These are phyloP conservation scores for Rhinoraja longicauda DNA, from an alignment of 2,797 vertebrate genomes.

Conservation along the genomic window DNA sequence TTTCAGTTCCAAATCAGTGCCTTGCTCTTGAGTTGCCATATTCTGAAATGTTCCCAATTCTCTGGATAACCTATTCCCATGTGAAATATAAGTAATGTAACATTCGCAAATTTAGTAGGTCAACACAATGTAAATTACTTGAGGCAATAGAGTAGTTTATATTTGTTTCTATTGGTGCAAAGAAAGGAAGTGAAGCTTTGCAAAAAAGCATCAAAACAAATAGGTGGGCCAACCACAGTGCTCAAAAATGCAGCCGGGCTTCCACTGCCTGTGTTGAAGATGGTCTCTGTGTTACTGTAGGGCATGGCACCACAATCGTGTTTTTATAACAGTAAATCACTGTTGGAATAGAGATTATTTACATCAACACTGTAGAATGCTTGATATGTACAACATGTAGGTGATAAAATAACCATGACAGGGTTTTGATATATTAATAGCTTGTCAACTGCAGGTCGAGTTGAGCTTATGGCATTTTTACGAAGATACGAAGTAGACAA, in stretches of 20 bases:
- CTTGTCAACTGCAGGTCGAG: slow-evolving; percentile 32
- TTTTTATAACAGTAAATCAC: slow-evolving; percentile 4
- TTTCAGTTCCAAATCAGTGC: too few species aligned
- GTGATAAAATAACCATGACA: slow-evolving; percentile 17
- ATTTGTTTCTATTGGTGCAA: neutral
- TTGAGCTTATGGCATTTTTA: slow-evolving; percentile 22
- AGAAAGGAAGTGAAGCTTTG: neutral
- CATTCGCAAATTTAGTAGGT: neutral
- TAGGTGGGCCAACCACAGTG: neutral
- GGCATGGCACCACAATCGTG: neutral
- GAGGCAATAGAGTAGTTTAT: neutral
- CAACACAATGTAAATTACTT: neutral
- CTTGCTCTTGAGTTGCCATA: too few species aligned
- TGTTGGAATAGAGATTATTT: slow-evolving; percentile 29
- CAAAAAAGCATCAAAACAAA: neutral
- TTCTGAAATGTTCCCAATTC: too few species aligned
- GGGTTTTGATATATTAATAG: slow-evolving; percentile 33
- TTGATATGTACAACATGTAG: slow-evolving; percentile 32
- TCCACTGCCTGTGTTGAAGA: neutral
- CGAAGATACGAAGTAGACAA: neutral
- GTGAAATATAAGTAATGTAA: neutral
- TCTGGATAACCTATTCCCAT: neutral
- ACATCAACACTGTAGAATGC: neutral
- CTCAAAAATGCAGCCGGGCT: neutral
- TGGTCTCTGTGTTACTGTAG: neutral